These are phyloP conservation scores for Tromatobia lineatoria DNA, from an alignment of 2,888 invertebrate species.

Conservation along the genomic window DNA sequence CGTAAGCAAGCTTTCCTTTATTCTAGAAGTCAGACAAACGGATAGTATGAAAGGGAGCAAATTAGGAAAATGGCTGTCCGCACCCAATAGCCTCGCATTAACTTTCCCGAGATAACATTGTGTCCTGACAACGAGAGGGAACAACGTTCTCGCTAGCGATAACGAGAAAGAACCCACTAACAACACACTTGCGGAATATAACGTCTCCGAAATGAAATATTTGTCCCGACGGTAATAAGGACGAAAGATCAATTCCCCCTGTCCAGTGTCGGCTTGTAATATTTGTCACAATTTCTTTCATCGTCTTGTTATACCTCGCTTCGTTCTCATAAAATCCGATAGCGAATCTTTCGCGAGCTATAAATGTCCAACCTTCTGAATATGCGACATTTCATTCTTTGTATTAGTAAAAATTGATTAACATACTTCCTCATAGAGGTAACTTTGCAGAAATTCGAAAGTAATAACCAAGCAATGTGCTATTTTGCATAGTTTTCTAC, in stretches of 20 bases:
- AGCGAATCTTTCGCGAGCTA: too few relatives aligned
- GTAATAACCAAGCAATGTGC: too few relatives aligned
- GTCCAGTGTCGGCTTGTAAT: neutral
- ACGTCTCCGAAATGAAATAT: slow-evolving; percentile 19
- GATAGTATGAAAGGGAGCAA: neutral
- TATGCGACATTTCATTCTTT: too few relatives aligned
- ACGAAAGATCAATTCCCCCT: neutral
- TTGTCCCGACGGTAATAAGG: slow-evolving; percentile 35
- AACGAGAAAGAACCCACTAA: slow-evolving; percentile 46
- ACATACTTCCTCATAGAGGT: too few relatives aligned
- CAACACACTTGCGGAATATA: slow-evolving; percentile 22
- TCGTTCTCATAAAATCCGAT: too few relatives aligned
- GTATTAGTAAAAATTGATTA: too few relatives aligned
- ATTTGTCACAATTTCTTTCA: slow-evolving; percentile 27
- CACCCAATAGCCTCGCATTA: slow-evolving; percentile 26
- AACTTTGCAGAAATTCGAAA: too few relatives aligned
- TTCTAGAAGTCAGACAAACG: neutral
- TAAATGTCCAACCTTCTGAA: too few relatives aligned
- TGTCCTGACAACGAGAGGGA: slow-evolving; percentile 17
- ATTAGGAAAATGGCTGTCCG: slow-evolving; percentile 41
- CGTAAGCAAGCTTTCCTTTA: slow-evolving; percentile 8
- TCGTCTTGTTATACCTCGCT: neutral
- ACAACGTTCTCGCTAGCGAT: slow-evolving; percentile 18
- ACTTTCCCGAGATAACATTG: slow-evolving; percentile 52
- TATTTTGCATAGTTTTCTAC: too few relatives aligned